Evolutionary conservation across 2,888 invertebrate species (phyloP).

Genomic region (Pristionchus japonicus): DNA sequence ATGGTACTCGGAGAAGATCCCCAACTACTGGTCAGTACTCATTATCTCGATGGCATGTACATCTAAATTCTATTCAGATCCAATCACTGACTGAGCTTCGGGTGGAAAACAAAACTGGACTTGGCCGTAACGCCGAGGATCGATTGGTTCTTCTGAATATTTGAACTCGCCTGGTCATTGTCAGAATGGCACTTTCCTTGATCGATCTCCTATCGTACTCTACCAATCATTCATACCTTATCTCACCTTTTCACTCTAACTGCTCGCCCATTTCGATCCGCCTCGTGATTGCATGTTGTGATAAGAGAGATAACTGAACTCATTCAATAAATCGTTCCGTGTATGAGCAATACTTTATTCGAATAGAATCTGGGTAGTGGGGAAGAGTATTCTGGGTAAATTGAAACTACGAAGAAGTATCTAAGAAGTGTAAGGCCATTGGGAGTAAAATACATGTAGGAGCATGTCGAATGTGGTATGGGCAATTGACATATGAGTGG

Average conservation of each 20-base stretch:
- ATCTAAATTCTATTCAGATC: background rate
- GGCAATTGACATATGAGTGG: background rate
- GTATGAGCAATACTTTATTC: constrained; percentile 20
- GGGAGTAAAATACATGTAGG: constrained; percentile 4
- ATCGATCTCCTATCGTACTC: background rate
- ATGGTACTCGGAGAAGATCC: background rate
- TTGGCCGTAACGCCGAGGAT: background rate
- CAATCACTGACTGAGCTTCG: background rate
- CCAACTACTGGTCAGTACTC: background rate
- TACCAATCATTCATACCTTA: background rate
- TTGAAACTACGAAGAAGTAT: background rate
- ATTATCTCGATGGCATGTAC: background rate
- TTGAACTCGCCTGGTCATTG: no score
- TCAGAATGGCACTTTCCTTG: background rate
- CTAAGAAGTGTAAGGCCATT: background rate
- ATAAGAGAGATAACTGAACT: background rate
- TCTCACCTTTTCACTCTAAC: background rate
- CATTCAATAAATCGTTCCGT: background rate
- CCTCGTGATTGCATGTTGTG: background rate
- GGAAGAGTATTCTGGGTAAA: background rate
- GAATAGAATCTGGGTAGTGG: constrained; percentile 1
- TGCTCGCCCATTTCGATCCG: background rate
- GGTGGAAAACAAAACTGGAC: background rate
- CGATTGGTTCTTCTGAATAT: background rate
- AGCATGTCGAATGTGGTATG: background rate